Percentiles rank a stretch among this genome's conserved stretches.
phyloP scores from a whole-genome alignment of 2,888 invertebrate species.

The Melinaea marsaeus region DNA sequence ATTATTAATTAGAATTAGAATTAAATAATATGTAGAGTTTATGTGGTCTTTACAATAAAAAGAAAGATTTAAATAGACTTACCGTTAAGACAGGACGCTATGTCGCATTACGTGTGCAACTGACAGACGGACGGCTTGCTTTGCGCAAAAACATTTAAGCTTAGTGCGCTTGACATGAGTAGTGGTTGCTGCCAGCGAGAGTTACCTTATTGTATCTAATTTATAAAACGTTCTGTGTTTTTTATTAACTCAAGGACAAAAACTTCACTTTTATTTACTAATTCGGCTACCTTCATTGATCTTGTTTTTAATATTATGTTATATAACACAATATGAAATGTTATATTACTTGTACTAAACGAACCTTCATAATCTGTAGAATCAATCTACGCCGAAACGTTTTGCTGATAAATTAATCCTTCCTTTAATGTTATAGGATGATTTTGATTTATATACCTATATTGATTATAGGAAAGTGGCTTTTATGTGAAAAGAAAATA shows the following conservation, averaged over 20 bases:
- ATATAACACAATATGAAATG: too few species aligned
- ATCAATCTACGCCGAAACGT: too few species aligned
- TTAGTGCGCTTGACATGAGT: slow-evolving; percentile 6
- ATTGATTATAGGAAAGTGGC: too few species aligned
- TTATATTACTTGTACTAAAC: too few species aligned
- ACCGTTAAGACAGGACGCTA: not conserved
- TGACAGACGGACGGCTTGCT: slow-evolving; percentile 6
- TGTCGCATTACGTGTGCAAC: not conserved
- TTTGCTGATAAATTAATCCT: too few species aligned
- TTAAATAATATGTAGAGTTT: not conserved
- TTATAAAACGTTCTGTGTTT: not conserved
- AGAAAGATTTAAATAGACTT: slow-evolving; percentile 1
- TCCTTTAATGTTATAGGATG: too few species aligned
- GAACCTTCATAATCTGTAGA: too few species aligned
- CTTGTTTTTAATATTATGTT: too few species aligned
- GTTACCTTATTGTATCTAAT: slow-evolving; percentile 5
- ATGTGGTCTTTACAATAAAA: not conserved
- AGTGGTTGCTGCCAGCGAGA: slow-evolving; percentile 2
- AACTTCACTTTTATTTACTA: too few species aligned
- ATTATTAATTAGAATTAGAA: not conserved
- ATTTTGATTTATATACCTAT: too few species aligned
- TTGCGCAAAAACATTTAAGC: slow-evolving; percentile 6
- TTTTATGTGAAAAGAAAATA: too few species aligned
- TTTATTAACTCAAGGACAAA: not conserved
- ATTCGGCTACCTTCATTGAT: too few species aligned